phyloP scores from a whole-genome alignment of 2,113 vertebrate genomes.

The Bombycilla garrulus region DNA sequence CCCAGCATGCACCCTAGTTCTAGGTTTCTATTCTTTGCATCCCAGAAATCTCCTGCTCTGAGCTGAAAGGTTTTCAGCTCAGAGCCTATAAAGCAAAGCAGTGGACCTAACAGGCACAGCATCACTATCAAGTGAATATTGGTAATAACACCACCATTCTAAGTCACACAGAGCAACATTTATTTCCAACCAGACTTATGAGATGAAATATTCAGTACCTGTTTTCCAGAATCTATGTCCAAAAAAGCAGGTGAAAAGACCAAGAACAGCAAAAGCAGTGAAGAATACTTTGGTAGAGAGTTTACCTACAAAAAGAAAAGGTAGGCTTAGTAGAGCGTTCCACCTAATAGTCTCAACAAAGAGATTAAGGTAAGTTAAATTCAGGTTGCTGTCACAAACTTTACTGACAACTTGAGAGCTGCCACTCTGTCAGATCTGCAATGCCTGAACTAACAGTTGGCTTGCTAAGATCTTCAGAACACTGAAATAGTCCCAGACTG shows the following conservation, averaged over 20 bases:
- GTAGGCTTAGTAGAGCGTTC: neutral
- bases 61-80: neutral
- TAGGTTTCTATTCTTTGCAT: neutral
- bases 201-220: slow-evolving; percentile 68
- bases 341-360: neutral
- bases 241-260: slow-evolving; percentile 89
- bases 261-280: slow-evolving; percentile 81
- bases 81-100: neutral
- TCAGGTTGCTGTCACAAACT: neutral
- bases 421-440: neutral
- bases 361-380: neutral
- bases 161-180: neutral
- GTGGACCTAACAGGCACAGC: neutral
- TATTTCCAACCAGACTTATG: neutral
- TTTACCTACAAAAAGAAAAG: slow-evolving; percentile 73
- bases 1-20: neutral
- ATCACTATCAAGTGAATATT: neutral
- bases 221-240: slow-evolving; percentile 95
- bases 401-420: neutral
- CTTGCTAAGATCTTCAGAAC: neutral
- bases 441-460: neutral
- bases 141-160: neutral
- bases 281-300: slow-evolving; percentile 89
- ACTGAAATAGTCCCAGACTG: neutral
- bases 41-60: neutral